Base-by-base conservation (phyloP, 2,797 vertebrate genomes). In the Amblyopsis hoosieri region DNA sequence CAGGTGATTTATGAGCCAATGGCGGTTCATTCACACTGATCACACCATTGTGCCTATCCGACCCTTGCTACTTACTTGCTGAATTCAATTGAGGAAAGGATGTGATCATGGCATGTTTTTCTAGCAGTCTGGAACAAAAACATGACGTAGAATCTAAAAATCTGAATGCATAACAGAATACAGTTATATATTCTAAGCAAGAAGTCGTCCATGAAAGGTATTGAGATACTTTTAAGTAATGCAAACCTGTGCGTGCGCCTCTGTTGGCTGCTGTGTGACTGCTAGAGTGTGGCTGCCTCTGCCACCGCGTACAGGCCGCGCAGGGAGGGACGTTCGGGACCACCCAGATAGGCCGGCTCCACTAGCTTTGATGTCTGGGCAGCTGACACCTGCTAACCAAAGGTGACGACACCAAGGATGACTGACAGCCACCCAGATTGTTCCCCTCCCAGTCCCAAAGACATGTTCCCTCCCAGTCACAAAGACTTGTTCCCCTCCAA, bases 341-440 rank as follows among this genome's bases (percentile, higher is more conserved):
- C 78, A 67, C 15, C 67, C 58, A 0, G 52, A 63, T 42, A 78
- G 58, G 69, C 58, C 75, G 66, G 78, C 33, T 29, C 69, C 69
- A 12, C 67, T 62, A 17, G 71, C 71, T 69, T 84, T 81, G 66
- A 88, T 71, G 72, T 91, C 88, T 58, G 87, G 83, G 57, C 82
- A 89, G 80, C 82, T 89, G 85, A 88, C 53, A 75, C 91, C 93
- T 94, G 88, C 68, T 64, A 56, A 83, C 71, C 68, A 90, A 50
- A 89, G 19, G 69, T 56, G 55, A 73, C 57, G 54, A 72, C 60
- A 64, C 12, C 50, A 15, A 4, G 1, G 48, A n/a, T 31, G 56
- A 57, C 37, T 51, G 8, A 45, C 33, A 37, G 33, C 33, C 23
- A 37, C 33, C 33, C 33, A 37, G 33, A 37, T 5, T 23, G 23